Evolutionary conservation across 2,797 vertebrate genomes (phyloP).

Genomic region (Etheostoma perlongum): DNA sequence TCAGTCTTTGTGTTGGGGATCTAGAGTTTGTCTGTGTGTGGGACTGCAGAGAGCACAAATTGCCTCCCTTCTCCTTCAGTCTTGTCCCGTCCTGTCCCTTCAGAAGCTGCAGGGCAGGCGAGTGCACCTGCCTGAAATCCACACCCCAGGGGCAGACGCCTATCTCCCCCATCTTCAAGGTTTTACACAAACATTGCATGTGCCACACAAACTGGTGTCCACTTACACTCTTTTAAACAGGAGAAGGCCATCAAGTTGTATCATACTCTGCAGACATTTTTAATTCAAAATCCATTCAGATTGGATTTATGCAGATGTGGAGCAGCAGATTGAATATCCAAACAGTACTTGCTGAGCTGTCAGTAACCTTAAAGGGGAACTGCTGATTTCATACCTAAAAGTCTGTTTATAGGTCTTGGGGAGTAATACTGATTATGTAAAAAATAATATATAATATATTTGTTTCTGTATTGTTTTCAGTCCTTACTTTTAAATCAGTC

Average conservation of each 20-base stretch:
- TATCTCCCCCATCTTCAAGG: constrained; percentile 73
- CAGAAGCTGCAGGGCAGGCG: constrained; percentile 68
- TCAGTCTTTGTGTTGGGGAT: constrained; percentile 42
- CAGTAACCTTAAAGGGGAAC: background rate
- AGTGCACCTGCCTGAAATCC: constrained; percentile 87
- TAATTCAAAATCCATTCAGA: constrained; percentile 7
- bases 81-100: constrained; percentile 67
- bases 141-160: constrained; percentile 78
- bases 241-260: constrained; percentile 10
- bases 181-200: constrained; percentile 72
- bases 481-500: background rate
- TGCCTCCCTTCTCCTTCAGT: constrained; percentile 44
- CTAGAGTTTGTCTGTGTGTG: constrained; percentile 37
- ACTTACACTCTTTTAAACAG: constrained; percentile 53
- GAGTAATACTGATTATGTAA: background rate
- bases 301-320: background rate
- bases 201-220: constrained; percentile 70
- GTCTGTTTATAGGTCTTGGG: background rate
- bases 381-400: background rate
- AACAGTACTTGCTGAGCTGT: background rate
- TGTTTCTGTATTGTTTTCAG: background rate
- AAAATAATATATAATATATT: background rate
- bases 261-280: background rate
- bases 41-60: constrained; percentile 62
- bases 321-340: background rate